A percentile compares a stretch with the other conserved stretches of the same genome.
Evolutionary conservation across 2,888 invertebrate species (phyloP).

Genomic region (Caenorhabditis sp.): DNA sequence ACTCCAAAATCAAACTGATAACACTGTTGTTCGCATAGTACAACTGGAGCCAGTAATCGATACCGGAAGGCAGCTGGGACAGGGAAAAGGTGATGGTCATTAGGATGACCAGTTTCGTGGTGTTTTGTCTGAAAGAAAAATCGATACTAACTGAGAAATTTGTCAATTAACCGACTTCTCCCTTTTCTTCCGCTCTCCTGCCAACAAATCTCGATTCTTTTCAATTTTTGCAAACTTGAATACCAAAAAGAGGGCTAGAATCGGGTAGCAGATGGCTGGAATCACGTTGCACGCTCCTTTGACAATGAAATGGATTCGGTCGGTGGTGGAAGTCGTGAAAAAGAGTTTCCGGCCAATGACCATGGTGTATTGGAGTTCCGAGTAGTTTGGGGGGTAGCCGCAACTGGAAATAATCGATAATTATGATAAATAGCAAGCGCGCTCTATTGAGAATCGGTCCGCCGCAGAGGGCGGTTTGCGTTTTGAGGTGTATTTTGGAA

Average conservation of each 20-base stretch:
- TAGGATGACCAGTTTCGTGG: not conserved
- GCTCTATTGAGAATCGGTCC: no score
- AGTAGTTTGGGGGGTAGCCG: not conserved
- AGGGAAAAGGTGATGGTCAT: not conserved
- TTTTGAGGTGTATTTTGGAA: no score
- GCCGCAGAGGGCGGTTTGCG: no score
- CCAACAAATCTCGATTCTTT: no score
- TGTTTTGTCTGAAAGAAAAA: not conserved
- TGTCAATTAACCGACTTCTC: not conserved
- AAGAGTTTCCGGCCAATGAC: not conserved
- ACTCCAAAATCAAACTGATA: not conserved
- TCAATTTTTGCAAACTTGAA: not conserved
- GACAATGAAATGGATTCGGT: not conserved
- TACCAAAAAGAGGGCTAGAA: not conserved
- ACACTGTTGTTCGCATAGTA: not conserved
- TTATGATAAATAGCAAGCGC: no score
- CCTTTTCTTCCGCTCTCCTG: no score
- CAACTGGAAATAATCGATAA: slow-evolving; percentile 9
- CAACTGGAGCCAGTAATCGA: not conserved
- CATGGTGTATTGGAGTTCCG: not conserved
- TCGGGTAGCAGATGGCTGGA: not conserved
- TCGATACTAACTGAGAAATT: no score
- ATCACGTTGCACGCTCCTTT: slow-evolving; percentile 1
- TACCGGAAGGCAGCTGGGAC: not conserved
- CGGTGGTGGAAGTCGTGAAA: not conserved